These are phyloP conservation scores for Otis tarda DNA, from an alignment of 2,113 vertebrate species.

Conservation along the genomic window DNA sequence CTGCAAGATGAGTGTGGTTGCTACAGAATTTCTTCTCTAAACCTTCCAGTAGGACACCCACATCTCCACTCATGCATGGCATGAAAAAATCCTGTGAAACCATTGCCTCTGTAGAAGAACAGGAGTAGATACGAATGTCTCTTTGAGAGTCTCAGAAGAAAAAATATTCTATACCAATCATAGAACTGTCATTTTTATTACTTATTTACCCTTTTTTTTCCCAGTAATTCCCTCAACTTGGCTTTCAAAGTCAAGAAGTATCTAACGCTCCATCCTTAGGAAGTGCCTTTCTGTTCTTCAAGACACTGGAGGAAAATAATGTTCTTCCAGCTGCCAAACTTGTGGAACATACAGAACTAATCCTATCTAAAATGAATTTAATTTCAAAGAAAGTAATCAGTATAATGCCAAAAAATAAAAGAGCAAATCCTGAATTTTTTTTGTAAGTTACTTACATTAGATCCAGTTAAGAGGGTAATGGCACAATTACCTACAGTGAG, in stretches of 20 bases:
- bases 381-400: not conserved
- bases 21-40: not conserved
- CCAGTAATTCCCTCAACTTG: not conserved
- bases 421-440: not conserved
- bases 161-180: not conserved
- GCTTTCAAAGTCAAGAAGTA: not conserved
- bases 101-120: not conserved
- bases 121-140: not conserved
- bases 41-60: not conserved
- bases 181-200: not conserved
- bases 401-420: not conserved
- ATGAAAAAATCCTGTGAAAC: not conserved
- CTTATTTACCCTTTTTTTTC: not conserved
- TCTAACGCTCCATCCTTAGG: not conserved
- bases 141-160: not conserved
- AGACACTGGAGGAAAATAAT: not conserved
- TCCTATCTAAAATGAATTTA: not conserved
- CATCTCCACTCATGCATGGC: not conserved
- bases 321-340: not conserved
- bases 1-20: not conserved
- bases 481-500: not conserved
- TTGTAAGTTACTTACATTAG: not conserved
- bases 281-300: not conserved
- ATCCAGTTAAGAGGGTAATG: not conserved
- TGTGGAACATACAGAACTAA: not conserved